phyloP scores from a whole-genome alignment of 2,113 vertebrate genomes.

The Dicaeum eximium region DNA sequence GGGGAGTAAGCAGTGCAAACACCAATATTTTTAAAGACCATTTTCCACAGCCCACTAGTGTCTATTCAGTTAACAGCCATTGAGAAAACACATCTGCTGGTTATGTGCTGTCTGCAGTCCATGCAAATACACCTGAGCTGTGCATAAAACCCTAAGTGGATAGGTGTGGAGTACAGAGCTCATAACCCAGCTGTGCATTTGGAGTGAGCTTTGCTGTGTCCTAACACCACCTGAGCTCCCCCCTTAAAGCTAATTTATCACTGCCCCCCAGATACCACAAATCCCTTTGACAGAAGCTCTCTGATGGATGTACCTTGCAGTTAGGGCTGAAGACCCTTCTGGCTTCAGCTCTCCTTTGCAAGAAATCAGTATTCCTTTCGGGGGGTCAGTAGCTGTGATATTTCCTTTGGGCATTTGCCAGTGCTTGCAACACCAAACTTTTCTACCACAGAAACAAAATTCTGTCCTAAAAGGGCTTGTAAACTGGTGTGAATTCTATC shows the following conservation, averaged over 20 bases:
- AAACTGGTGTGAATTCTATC: not conserved
- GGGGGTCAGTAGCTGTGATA: not conserved
- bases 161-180: not conserved
- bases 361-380: not conserved
- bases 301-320: not conserved
- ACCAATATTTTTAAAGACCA: not conserved
- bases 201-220: not conserved
- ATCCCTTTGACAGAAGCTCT: not conserved
- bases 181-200: not conserved
- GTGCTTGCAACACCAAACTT: not conserved
- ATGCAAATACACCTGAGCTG: not conserved
- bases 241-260: not conserved
- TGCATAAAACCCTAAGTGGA: fast-evolving
- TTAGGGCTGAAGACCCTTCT: not conserved
- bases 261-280: not conserved
- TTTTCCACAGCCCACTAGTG: conserved; percentile 28
- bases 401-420: not conserved
- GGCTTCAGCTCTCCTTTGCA: not conserved
- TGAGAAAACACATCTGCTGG: not conserved
- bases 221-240: not conserved
- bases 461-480: not conserved
- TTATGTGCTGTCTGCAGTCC: not conserved
- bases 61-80: not conserved
- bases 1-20: not conserved
- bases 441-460: not conserved